Evolutionary conservation across 2,797 vertebrate species (phyloP), one percentile per base, ranked within the genome.

Genomic region (Ara ararauna): DNA sequence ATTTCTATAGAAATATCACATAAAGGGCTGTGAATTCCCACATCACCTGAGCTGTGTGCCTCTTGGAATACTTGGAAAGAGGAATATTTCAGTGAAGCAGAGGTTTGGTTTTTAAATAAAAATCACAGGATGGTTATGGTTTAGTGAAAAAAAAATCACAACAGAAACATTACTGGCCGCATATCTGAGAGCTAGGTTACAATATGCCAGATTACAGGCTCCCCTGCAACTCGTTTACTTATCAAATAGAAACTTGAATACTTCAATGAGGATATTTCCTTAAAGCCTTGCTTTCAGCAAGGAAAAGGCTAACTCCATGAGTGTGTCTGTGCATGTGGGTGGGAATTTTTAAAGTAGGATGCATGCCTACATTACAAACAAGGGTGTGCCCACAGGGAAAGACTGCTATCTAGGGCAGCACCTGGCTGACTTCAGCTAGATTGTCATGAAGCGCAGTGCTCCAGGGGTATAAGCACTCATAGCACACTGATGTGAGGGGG

Each of bases 291-390:
- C 76, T 91, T 90, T 92, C 22, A 93, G 87, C 89, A 87, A 85
- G 21, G 66, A 89, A 95, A 91, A 82, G 30, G 8, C 78, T 65
- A 96, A 53, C 34, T 94, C 44, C 19, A 2, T 72, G 16, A 82
- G 16, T 62, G n/a, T 58, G 14, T 67, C 68, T 71, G 34, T 87
- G n/a, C 26, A 34, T 2, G 42, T 76, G 61, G 74, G 78, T 75
- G 82, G 70, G 85, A 90, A 84, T 90, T 91, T 93, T 87, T 95
- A 84, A 95, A 96, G 76, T 91, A 95, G 91, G 92, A 93, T 95
- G 79, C 66, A 90, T 45, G 76, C 70, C 79, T 86, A 53, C 26
- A 3, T 60, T 93, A 45, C 76, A 93, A 96, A 84, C n/a, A 93
- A 82, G 76, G 47, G 58, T 88, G 60, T 34, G 30, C 85, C 94